phyloP scores from a whole-genome alignment of 2,888 invertebrate species.

The Xanthorhoe designata region DNA sequence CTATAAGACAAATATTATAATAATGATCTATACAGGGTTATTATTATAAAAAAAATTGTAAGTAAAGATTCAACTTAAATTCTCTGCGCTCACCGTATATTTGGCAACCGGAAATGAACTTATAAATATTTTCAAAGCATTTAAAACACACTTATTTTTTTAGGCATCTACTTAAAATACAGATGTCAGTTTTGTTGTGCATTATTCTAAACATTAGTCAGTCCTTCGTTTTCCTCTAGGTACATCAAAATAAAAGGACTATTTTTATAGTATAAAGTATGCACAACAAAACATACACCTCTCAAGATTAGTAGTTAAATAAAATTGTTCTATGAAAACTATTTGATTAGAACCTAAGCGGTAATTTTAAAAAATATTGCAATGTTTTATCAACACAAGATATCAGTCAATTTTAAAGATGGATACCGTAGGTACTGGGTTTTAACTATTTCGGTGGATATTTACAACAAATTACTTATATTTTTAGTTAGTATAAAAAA shows the following conservation, averaged over 20 bases:
- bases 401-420: constrained; percentile 2
- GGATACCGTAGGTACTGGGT: constrained; percentile 2
- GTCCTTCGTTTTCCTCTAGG: not conserved
- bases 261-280: not conserved
- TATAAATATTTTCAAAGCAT: not conserved
- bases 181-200: not conserved
- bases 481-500: too few species aligned
- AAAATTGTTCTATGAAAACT: not conserved
- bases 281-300: not conserved
- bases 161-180: not conserved
- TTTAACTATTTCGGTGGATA: constrained; percentile 6
- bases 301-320: not conserved
- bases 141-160: not conserved
- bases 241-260: not conserved
- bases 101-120: not conserved
- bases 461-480: constrained; percentile 8
- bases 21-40: constrained; percentile 29
- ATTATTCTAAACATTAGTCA: not conserved
- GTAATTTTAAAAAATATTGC: constrained; percentile 2
- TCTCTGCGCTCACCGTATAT: not conserved
- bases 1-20: constrained; percentile 38
- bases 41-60: constrained; percentile 28
- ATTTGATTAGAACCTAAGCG: not conserved
- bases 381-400: not conserved
- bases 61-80: constrained; percentile 15